These are phyloP conservation scores for Alethe diademata DNA, from an alignment of 2,113 vertebrate genomes.

Conservation along the genomic window DNA sequence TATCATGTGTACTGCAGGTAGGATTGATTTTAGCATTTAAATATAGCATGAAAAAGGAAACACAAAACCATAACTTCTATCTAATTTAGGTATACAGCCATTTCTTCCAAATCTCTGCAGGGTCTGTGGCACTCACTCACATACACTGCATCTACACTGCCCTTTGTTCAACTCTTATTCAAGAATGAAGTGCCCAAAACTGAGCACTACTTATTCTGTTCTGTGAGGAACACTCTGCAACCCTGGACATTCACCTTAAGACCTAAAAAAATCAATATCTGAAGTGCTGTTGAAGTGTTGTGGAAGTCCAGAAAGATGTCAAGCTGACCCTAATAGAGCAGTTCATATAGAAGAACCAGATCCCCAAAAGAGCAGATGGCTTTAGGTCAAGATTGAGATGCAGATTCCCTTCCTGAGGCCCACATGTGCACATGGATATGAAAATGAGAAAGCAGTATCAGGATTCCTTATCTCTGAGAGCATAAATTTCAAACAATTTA, in stretches of 20 bases:
- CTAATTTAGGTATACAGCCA: background rate
- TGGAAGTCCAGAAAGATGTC: background rate
- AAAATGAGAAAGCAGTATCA: background rate
- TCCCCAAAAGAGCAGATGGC: background rate
- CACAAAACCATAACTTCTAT: background rate
- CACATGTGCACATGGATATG: background rate
- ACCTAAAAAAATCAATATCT: background rate
- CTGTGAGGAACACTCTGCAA: background rate
- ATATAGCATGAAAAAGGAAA: background rate
- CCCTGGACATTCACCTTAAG: background rate
- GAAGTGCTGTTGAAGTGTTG: background rate
- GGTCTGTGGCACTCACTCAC: background rate
- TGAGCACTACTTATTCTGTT: background rate
- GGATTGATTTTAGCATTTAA: background rate
- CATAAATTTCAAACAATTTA: background rate
- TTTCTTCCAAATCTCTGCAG: background rate
- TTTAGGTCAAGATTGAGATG: background rate
- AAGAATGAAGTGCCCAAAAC: background rate
- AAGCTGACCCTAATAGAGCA: background rate
- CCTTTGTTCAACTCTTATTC: background rate
- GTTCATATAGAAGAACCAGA: background rate
- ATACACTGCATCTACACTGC: rapidly evolving
- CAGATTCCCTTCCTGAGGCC: background rate
- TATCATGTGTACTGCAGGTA: background rate
- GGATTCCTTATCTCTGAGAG: background rate